Evolutionary conservation across 1,140 invertebrate species (phyloP), one percentile per base, ranked within the genome.

Genomic region (Platyscapa corneri): DNA sequence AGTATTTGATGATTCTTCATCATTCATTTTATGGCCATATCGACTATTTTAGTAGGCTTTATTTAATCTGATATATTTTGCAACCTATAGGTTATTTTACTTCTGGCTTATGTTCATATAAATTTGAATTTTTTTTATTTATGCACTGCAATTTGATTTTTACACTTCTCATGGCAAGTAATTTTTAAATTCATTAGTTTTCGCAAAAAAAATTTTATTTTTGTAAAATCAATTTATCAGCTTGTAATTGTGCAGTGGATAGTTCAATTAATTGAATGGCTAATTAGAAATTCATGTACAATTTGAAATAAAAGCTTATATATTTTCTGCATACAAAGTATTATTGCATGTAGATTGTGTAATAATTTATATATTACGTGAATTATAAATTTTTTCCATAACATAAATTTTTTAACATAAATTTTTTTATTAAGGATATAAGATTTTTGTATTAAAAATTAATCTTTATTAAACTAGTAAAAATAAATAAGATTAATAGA

Each of bases 1-100:
- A 88, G 89, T 92, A 92, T 87, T 92, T 91, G 87, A 91, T 91
- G 90, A 88, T 86, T 86, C 46, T 78, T 83, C 49, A 86, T 82
- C 65, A 80, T 65, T 82, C 74, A 86, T 86, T 75, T 79, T 65
- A 79, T 86, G 53, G 81, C 49, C 56, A 72, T 83, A 86, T 30
- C 74, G 37, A 79, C 81, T 86, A 60, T 78, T 67, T 79, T 72
- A 83, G 81, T 83, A 83, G 76, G 64, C 85, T 82, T 85, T 76
- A 72, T 64, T 32, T 79, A 72, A 60, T 78, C 27, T 83, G 60
- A 3, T 74, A 86, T 60, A 83, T 46, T 79, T 83, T 83, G 56
- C 46, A 70, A 82, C 49, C 30, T 72, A 64, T 23, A 83, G 76
- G 72, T 56, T 86, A 83, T 74, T 86, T 84, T 5, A 67, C 74